phyloP scores from a whole-genome alignment of 2,113 vertebrate species.

The Bolborhynchus lineola region DNA sequence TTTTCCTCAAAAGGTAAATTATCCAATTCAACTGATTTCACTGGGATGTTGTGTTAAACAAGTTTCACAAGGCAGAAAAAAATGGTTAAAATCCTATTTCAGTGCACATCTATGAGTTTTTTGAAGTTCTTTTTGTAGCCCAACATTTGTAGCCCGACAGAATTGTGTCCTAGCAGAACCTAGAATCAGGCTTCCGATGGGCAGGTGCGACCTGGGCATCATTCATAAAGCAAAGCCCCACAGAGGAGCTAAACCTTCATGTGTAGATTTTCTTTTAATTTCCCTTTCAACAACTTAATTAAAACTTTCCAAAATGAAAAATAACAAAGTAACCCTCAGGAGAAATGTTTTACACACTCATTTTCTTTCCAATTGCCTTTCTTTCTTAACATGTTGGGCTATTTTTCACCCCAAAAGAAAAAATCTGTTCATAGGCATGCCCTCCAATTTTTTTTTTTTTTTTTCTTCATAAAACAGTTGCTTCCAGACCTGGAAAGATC shows the following conservation, averaged over 20 bases:
- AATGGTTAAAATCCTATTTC: background rate
- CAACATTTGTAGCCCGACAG: background rate
- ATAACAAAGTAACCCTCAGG: background rate
- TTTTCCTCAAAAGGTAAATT: background rate
- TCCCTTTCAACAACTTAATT: background rate
- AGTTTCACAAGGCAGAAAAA: background rate
- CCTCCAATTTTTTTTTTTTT: background rate
- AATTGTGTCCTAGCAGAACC: background rate
- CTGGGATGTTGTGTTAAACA: background rate
- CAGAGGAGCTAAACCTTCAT: background rate
- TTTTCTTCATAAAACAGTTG: background rate
- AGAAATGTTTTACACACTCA: background rate
- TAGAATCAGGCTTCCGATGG: background rate
- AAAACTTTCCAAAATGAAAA: background rate
- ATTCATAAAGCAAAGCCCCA: background rate
- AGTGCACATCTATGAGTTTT: background rate
- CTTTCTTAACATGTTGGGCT: background rate
- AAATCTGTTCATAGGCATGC: background rate
- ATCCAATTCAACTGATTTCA: background rate
- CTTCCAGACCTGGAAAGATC: background rate
- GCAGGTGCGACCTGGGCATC: background rate
- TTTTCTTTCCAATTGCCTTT: background rate
- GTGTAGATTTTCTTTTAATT: background rate
- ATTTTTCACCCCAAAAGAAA: background rate
- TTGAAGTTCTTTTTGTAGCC: background rate